Percentiles rank a stretch among this genome's conserved stretches.
Conservation (phyloP, 2,888 invertebrate species). For the Cryptops parisi region DNA sequence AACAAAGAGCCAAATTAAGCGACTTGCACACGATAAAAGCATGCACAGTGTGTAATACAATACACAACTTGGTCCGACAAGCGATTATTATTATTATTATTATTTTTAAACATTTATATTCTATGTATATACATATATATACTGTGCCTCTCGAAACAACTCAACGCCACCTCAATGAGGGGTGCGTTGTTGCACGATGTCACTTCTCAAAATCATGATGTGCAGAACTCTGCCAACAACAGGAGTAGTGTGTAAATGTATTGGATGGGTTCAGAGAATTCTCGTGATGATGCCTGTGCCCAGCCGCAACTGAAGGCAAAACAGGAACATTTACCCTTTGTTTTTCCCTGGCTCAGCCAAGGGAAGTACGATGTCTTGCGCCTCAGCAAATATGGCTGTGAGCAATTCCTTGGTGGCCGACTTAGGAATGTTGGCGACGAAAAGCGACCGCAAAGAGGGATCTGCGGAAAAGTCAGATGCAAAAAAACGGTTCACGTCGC, state of each 20-base stretch:
- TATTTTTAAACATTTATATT: too few species aligned
- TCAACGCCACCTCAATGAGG: too few species aligned
- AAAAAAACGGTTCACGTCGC: slow-evolving; percentile 9
- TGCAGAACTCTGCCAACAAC: not conserved
- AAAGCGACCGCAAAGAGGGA: slow-evolving; percentile 15
- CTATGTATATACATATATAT: too few species aligned
- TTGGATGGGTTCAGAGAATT: too few species aligned
- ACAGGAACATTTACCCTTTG: slow-evolving; percentile 13
- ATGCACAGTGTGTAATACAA: too few species aligned
- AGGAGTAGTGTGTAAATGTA: not conserved
- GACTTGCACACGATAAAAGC: too few species aligned
- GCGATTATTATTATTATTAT: too few species aligned
- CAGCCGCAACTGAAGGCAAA: not conserved
- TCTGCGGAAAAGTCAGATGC: slow-evolving; percentile 15
- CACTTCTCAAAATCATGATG: not conserved
- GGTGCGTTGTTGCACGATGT: too few species aligned
- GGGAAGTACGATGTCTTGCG: slow-evolving; percentile 16
- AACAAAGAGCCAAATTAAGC: too few species aligned
- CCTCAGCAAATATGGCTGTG: slow-evolving; percentile 16
- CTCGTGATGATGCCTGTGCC: too few species aligned
- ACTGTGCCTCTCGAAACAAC: too few species aligned
- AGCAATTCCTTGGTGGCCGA: slow-evolving; percentile 16
- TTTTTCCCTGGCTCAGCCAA: slow-evolving; percentile 16
- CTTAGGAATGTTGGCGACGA: slow-evolving; percentile 17
- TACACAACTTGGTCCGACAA: too few species aligned